Base-by-base conservation (phyloP, 2,888 invertebrate genomes). In the Thysanoteuthis rhombus region DNA sequence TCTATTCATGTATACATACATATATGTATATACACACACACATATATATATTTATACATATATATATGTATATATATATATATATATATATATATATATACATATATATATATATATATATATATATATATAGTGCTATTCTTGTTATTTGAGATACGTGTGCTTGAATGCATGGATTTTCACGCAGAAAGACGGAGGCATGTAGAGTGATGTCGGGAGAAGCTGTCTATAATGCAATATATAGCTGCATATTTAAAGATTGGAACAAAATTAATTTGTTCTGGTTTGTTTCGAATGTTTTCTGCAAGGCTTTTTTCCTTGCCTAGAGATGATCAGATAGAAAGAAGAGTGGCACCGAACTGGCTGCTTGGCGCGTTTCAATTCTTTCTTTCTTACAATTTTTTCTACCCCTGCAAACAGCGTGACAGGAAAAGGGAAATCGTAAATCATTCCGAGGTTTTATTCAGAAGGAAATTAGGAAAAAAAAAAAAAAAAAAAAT, bases 381-480 rank as follows among this genome's bases (percentile, higher is more conserved):
- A n/a, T n/a, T n/a, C n/a, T n/a, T n/a, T n/a, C 16, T 1, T 75
- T n/a, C n/a, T 12, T 0, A 1, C 4, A 10, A 16, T 16, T 2
- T 10, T 36, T 75, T 75, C 36, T 75, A n/a, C 12, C 4, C 2
- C 36, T 36, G n/a, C n/a, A n/a, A n/a, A n/a, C 4, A 36, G 75
- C 2, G 75, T n/a, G n/a, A 36, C n/a, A 75, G 75, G 75, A 12
- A n/a, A 75, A 75, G n/a, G n/a, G n/a, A 36, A 75, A 75, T 36
- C 75, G 75, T n/a, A 75, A 36, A 19, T n/a, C n/a, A 75, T 75
- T n/a, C 36, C 75, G 36, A 75, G 75, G n/a, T 36, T 75, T 75
- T 19, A 36, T 75, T 36, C 75, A 16, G 75, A 75, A 75, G 12
- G 12, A 75, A 75, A n/a, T n/a, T n/a, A 75, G n/a, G 36, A 75